Evolutionary conservation across 1,140 invertebrate species (phyloP), one percentile per base, ranked within the genome.

Genomic region (Spodoptera litura): DNA sequence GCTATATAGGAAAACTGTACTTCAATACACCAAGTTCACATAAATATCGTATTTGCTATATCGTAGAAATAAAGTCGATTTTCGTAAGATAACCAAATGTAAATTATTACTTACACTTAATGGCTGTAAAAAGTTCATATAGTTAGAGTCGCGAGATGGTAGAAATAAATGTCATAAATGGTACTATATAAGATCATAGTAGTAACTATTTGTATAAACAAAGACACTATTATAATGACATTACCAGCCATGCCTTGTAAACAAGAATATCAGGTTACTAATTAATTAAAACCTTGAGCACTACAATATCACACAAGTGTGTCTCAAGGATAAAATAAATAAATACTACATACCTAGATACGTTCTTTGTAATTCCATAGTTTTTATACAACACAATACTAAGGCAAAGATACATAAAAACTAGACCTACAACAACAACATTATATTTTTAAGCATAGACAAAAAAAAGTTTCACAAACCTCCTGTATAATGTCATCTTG

Each of bases 271-370:
- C 61, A 27, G 3, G 62, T 25, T 20, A 15, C 8, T 49, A 66
- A 64, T 49, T 66, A 66, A 66, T 66, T 66, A 66, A 25, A 66
- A 44, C 38, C 62, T 66, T 66, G 62, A 66, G 62, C 15, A 49
- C 4, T 9, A 49, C 15, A 56, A 64, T 62, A 64, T 64, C 35
- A 25, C 49, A 20, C 62, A 49, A 25, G 12, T 66, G 15, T 49
- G 62, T 66, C 62, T 66, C 38, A 66, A 66, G 62, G 62, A 49
- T 66, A 62, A 62, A 35, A 66, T 61, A 35, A 35, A 35, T 61
- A 35, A 61, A 61, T 25, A 61, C 27, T 31, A 61, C 8, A 25
- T 49, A 49, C 62, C 38, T 66, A 66, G n/a, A 25, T 56, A 56
- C 55, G 13, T 15, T 20, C 20, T 10, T 20, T 25, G 20, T 56